Base-by-base conservation (phyloP, 1,140 invertebrate species). In the Papilio polyxenes region DNA sequence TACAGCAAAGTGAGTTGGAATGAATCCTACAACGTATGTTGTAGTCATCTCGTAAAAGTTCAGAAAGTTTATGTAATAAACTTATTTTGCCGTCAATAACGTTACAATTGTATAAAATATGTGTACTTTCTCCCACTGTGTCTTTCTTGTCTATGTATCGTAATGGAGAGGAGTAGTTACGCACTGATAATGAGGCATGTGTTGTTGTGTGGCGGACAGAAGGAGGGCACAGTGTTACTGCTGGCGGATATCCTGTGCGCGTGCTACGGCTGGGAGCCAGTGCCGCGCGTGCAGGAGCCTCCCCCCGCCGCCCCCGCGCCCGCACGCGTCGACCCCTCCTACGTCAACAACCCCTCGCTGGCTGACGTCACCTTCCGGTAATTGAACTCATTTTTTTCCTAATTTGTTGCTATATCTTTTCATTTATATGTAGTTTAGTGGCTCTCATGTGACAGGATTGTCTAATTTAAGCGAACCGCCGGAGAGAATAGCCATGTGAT, bases 341-440 rank as follows among this genome's bases (percentile, higher is more conserved):
- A 98, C 94, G 98, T 98, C 75, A 98, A 98, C 93, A 98, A 98
- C 95, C 97, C 98, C 0, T 98, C 98, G 88, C 95, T 98, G 13
- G 98, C 97, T 85, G 98, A 98, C 92, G 98, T 98, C 31, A 98
- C 98, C 83, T 98, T 98, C 90, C 95, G 95, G 95, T 96, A 86
- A 83, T 56, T 20, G 31, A 37, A 7, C 40, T 6, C 40, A 44
- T 44, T 44, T 44, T 44, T 44, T 0, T 44, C 40, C 40, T 44
- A 6, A 7, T 44, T 4, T 44, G 7, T 2, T 44, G 40, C 0
- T 44, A 44, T 44, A 6, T 44, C 4, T 3, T 44, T 44, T 44
- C 0, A 44, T 44, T 44, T 44, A 7, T 44, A 44, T 6, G 40
- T 44, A 44, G 40, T 7, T 44, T 44, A 44, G 40, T 44, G 40